phyloP scores from a whole-genome alignment of 2,113 vertebrate genomes.

The Ceyx cyanopectus region DNA sequence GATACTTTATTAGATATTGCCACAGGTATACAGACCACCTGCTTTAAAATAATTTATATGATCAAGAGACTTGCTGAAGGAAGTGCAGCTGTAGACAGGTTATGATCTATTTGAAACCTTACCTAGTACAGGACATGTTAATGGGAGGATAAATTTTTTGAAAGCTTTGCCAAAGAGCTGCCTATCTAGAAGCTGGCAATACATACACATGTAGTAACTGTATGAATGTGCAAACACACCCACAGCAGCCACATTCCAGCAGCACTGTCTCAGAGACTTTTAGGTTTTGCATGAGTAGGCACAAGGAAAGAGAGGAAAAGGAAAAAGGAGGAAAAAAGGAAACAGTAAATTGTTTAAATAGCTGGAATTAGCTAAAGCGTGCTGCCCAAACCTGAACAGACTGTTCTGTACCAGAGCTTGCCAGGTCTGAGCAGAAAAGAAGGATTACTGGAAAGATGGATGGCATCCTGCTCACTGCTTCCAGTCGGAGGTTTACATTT shows the following conservation, averaged over 20 bases:
- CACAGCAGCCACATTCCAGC: background rate
- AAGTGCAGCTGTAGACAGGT: slow-evolving; percentile 1
- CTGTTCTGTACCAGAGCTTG: background rate
- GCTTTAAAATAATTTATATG: background rate
- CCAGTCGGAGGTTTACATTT: background rate
- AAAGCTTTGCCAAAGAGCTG: background rate
- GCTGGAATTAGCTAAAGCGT: background rate
- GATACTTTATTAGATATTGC: background rate
- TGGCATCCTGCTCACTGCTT: background rate
- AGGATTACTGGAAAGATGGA: background rate
- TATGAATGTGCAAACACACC: background rate
- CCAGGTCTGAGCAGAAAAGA: background rate
- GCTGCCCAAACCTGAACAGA: background rate
- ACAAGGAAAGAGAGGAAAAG: background rate
- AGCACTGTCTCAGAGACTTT: background rate
- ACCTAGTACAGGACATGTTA: background rate
- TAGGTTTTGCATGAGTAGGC: background rate
- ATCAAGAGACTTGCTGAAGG: slow-evolving; percentile 2
- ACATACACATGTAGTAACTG: background rate
- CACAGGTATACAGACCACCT: background rate
- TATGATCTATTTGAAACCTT: slow-evolving; percentile 11
- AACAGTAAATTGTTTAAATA: background rate
- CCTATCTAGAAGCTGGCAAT: background rate
- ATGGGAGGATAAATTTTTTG: background rate
- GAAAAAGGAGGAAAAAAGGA: background rate